Percentiles rank a stretch among this genome's conserved stretches.
phyloP scores from a whole-genome alignment of 2,797 vertebrate genomes.

The Eidolon dupreanum region DNA sequence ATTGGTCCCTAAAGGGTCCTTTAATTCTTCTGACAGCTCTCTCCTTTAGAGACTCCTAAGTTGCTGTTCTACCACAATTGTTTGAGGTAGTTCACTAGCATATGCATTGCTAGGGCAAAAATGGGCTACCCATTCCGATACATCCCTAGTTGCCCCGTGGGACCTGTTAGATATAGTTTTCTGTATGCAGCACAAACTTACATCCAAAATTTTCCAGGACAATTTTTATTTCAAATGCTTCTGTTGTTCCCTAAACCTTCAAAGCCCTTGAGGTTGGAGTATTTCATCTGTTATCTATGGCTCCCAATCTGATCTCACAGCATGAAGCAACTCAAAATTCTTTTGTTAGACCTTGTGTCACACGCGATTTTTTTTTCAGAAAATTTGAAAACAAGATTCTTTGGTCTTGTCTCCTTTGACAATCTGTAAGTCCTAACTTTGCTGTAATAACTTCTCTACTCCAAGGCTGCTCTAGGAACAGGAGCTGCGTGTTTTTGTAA shows the following conservation, averaged over 20 bases:
- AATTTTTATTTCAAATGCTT: constrained; percentile 43
- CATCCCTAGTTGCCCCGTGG: not conserved
- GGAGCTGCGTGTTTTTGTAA: not conserved
- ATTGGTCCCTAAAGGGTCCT: not conserved
- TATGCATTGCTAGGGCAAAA: not conserved
- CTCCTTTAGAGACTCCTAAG: not conserved
- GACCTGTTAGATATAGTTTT: not conserved
- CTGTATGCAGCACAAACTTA: not conserved
- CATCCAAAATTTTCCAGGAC: constrained; percentile 14
- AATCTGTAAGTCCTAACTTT: not conserved
- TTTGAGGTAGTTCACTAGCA: not conserved
- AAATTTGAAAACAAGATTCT: not conserved
- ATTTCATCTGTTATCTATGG: constrained; percentile 34
- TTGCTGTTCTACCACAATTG: not conserved
- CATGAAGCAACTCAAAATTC: constrained; percentile 43
- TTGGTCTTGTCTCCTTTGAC: not conserved
- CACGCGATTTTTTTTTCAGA: constrained; percentile 44
- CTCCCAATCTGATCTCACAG: not conserved
- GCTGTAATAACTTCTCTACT: not conserved
- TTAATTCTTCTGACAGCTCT: not conserved
- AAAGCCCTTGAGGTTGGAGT: constrained; percentile 28
- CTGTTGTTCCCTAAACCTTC: constrained; percentile 4
- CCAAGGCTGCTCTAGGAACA: not conserved
- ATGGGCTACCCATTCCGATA: not conserved
- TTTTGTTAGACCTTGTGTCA: constrained; percentile 25